These are phyloP conservation scores for Isaurus tuberculatus DNA, from an alignment of 92 coral and sea anemone species.

Conservation along the genomic window DNA sequence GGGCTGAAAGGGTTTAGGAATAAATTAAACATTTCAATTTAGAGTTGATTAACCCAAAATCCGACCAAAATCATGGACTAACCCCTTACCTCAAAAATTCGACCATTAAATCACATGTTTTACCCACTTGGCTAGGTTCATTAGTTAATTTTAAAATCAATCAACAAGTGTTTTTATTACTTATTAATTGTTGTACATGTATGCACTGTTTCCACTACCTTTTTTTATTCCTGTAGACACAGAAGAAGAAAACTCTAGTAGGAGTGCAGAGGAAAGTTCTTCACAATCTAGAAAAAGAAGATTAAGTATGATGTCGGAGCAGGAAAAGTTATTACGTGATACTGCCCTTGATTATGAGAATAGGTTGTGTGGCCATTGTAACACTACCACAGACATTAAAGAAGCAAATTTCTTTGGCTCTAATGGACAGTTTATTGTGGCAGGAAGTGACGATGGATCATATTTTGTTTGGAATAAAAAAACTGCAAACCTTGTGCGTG, in stretches of 20 bases:
- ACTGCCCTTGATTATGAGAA: constrained; percentile 78
- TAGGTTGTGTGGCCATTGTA: constrained; percentile 98
- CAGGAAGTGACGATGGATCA: constrained; percentile 99
- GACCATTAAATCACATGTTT: too few relatives aligned
- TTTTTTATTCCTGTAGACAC: constrained; percentile 30
- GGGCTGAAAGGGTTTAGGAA: too few relatives aligned
- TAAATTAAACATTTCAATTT: too few relatives aligned
- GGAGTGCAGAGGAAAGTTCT: constrained; percentile 47
- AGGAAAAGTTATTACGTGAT: constrained; percentile 78
- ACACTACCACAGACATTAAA: constrained; percentile 97
- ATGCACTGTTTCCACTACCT: too few relatives aligned
- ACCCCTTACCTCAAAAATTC: too few relatives aligned
- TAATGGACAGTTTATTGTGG: constrained; percentile 94
- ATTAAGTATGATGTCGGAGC: constrained; percentile 79
- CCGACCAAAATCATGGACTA: too few relatives aligned
- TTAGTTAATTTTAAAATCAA: too few relatives aligned
- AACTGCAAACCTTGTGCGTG: constrained; percentile 90
- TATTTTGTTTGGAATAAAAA: constrained; percentile 93
- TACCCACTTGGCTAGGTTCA: too few relatives aligned
- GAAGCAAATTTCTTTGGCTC: constrained; percentile 97
- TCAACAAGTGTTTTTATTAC: too few relatives aligned
- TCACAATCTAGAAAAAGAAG: constrained; percentile 74
- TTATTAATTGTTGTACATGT: too few relatives aligned
- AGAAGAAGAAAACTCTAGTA: constrained; percentile 52
- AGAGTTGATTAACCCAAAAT: too few relatives aligned